These are phyloP conservation scores for Drosophila fuyamai DNA, from an alignment of 1,140 invertebrate species.

Conservation along the genomic window DNA sequence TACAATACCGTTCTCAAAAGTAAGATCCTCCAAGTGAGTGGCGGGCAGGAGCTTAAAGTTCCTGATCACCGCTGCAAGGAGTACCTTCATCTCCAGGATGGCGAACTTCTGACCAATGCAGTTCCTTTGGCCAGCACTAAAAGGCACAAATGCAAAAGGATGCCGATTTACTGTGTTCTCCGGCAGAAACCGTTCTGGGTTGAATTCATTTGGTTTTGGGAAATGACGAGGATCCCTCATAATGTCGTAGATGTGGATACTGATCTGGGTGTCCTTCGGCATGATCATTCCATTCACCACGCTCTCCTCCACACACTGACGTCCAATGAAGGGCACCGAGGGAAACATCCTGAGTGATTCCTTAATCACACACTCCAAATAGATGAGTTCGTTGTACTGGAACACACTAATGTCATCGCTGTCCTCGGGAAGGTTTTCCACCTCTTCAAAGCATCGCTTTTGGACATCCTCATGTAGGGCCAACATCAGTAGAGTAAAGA, in stretches of 20 bases:
- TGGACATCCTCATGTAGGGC: constrained; percentile 88
- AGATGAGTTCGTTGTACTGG: constrained; percentile 87
- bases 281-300: constrained; percentile 84
- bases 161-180: constrained; percentile 86
- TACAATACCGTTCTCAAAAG: constrained; percentile 70
- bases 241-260: constrained; percentile 85
- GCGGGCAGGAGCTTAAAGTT: constrained; percentile 66
- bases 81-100: constrained; percentile 85
- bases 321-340: constrained; percentile 88
- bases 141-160: constrained; percentile 87
- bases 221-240: constrained; percentile 87
- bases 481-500: constrained; percentile 87
- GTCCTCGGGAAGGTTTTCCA: constrained; percentile 39
- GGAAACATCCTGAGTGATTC: constrained; percentile 88
- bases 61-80: constrained; percentile 78
- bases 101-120: constrained; percentile 85
- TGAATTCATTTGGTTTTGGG: constrained; percentile 90
- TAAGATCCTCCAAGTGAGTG: constrained; percentile 65
- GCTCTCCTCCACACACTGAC: constrained; percentile 86
- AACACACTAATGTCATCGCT: constrained; percentile 82
- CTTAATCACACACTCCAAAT: constrained; percentile 88
- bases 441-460: constrained; percentile 86
- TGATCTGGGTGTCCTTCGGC: constrained; percentile 85
- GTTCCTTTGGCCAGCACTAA: constrained; percentile 84
- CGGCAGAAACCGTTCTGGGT: constrained; percentile 91